phyloP scores from a whole-genome alignment of 2,888 invertebrate genomes.

The Philereme vetulata region DNA sequence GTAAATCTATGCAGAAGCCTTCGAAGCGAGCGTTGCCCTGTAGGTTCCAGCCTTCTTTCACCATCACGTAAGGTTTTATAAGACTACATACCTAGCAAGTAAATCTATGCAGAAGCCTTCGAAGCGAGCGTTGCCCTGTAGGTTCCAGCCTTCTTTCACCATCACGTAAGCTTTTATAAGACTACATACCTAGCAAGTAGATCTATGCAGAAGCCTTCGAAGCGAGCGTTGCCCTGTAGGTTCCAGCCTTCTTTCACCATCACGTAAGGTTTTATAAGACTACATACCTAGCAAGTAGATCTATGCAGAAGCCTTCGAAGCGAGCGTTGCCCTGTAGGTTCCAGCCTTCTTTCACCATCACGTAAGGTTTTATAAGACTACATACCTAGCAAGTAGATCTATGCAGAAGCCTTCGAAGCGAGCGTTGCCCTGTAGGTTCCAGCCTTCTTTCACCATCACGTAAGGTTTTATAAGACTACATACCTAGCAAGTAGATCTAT shows the following conservation, averaged over 20 bases:
- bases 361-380: conserved; percentile 87
- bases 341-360: conserved; percentile 93
- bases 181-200: conserved; percentile 82
- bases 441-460: conserved; percentile 94
- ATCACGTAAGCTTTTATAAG: conserved; percentile 92
- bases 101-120: conserved; percentile 97
- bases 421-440: conserved; percentile 93
- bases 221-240: conserved; percentile 93
- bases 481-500: conserved; percentile 89
- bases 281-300: conserved; percentile 85
- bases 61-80: conserved; percentile 94
- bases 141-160: conserved; percentile 92
- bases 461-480: conserved; percentile 86
- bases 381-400: conserved; percentile 87
- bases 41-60: conserved; percentile 91
- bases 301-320: conserved; percentile 96
- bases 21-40: conserved; percentile 95
- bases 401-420: conserved; percentile 96
- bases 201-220: conserved; percentile 96
- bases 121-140: conserved; percentile 93
- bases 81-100: conserved; percentile 74
- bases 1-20: conserved; percentile 95
- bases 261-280: conserved; percentile 89
- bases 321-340: conserved; percentile 94
- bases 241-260: conserved; percentile 94